phyloP scores from a whole-genome alignment of 2,888 invertebrate species.

The Hypolimnas misippus region DNA sequence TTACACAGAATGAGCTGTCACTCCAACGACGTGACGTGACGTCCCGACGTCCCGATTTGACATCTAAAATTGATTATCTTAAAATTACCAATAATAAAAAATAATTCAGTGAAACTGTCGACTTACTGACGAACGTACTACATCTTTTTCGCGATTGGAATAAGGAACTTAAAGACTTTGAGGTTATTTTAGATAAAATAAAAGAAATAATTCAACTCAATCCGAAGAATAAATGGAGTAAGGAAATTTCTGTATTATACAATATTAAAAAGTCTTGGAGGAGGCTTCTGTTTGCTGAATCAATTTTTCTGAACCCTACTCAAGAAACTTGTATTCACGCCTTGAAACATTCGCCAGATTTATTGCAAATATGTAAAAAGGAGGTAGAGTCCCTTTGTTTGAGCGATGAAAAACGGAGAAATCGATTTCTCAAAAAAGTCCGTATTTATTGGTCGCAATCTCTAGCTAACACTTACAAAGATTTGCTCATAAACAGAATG shows the following conservation, averaged over 20 bases:
- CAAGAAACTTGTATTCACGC: conserved; percentile 61
- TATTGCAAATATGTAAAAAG: conserved; percentile 52
- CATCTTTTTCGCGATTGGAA: background rate
- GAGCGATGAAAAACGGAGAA: conserved; percentile 51
- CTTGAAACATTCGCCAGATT: conserved; percentile 61
- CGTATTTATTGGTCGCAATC: no score
- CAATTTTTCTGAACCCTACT: conserved; percentile 53
- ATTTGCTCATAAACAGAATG: conserved; percentile 48
- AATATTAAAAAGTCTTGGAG: conserved; percentile 62
- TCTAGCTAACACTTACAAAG: no score
- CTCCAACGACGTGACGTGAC: no score
- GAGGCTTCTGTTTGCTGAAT: conserved; percentile 61
- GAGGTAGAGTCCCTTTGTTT: conserved; percentile 50
- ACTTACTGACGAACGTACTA: conserved; percentile 42
- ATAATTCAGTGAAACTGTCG: conserved; percentile 45
- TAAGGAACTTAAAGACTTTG: background rate
- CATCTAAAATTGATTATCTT: conserved; percentile 47
- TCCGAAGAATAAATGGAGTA: background rate
- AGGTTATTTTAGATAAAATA: background rate
- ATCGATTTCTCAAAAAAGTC: no score
- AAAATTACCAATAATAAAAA: conserved; percentile 47
- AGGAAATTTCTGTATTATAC: conserved; percentile 48
- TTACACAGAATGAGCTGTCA: no score
- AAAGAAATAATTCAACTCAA: conserved; percentile 1
- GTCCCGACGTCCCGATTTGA: no score